Conservation (phyloP, 92 coral and sea anemone genomes). For the Epizoanthus ramosus region DNA sequence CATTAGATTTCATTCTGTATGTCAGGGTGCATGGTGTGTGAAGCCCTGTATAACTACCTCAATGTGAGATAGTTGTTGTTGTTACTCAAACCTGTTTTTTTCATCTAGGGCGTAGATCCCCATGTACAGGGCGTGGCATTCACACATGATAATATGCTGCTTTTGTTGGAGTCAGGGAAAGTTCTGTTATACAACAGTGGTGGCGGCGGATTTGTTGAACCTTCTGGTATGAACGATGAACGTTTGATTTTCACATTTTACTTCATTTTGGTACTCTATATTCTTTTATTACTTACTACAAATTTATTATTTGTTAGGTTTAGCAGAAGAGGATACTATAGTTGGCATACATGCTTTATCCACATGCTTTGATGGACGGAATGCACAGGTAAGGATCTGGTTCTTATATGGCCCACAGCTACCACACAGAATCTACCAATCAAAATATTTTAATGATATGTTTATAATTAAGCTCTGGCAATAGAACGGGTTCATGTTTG, state of each 20-base stretch:
- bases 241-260: no score
- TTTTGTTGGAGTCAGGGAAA: conserved; percentile 20
- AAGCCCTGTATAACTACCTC: no score
- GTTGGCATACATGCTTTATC: conserved; percentile 27
- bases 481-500: no score
- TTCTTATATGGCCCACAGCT: no score
- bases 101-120: conserved; percentile 12
- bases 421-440: no score
- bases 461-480: no score
- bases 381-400: background rate
- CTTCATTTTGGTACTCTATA: no score
- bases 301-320: background rate
- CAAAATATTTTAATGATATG: no score
- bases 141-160: conserved; percentile 9
- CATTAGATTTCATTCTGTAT: no score
- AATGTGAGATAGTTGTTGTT: background rate
- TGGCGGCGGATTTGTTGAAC: conserved; percentile 1
- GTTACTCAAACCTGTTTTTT: background rate
- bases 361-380: conserved; percentile 37
- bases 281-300: background rate
- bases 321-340: conserved; percentile 3
- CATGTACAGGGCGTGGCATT: conserved; percentile 16
- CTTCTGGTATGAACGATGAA: conserved; percentile 4
- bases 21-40: no score
- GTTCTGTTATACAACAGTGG: background rate